Base-by-base conservation (phyloP, 2,888 invertebrate genomes). In the Meliscaeva auricollis region DNA sequence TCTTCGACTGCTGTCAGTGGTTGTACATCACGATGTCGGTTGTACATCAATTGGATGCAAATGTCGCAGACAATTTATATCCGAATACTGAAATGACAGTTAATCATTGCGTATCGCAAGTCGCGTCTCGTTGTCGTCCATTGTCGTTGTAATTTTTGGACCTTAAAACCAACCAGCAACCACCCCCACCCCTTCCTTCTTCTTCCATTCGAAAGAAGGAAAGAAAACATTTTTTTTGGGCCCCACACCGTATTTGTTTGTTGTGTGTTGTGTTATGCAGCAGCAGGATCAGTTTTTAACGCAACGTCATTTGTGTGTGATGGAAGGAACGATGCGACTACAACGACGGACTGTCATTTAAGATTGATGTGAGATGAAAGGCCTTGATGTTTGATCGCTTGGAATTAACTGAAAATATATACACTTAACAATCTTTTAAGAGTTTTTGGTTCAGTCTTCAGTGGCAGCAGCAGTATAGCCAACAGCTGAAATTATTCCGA, bases 41-140 rank as follows among this genome's bases (percentile, higher is more conserved):
- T 87, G 87, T 87, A 87, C 87, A 88, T 88, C 88, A 88, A 88
- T 88, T 88, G 88, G 88, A 88, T 88, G 88, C 88, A 88, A 88
- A 88, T 88, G 84, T 87, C 84, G 87, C 74, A 87, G 87, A 87
- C 87, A 88, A 87, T 88, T 87, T 88, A 87, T 87, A 87, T 83
- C 80, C 87, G 85, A 85, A 87, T 80, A 20, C 78, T 82, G 82
- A 78, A 87, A 87, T 82, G 87, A 87, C 82, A 82, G 77, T 87
- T 87, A 87, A 87, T 87, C 87, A 87, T 87, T 87, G 82, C 68
- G 87, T 82, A 82, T 87, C 81, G 73, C 50, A 76, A 64, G 76
- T 72, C 68, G 76, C 79, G 74, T 62, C 44, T 58, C 20, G 30
- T 32, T 54, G 17, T 30, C 30, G 17, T 30, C 30, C 26, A n/a